Conservation (phyloP, 1,140 invertebrate genomes). For the Drosophila neocordata region DNA sequence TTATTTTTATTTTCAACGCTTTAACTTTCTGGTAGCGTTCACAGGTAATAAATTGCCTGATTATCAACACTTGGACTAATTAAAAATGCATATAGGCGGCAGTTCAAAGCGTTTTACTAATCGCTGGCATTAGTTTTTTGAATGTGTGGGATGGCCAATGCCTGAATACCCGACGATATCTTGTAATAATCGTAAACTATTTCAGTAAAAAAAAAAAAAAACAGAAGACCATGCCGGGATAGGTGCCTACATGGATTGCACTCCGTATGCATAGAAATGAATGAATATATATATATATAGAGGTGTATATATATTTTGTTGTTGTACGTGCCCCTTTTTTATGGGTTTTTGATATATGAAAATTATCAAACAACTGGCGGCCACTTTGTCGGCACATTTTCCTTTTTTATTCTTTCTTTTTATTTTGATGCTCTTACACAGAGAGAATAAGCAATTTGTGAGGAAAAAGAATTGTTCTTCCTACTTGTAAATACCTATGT, state of each 20-base stretch:
- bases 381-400: slow-evolving; percentile 72
- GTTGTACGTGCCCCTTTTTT: slow-evolving; percentile 69
- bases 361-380: slow-evolving; percentile 54
- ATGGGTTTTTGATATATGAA: slow-evolving; percentile 75
- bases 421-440: neutral
- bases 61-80: slow-evolving; percentile 76
- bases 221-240: slow-evolving; percentile 19
- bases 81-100: slow-evolving; percentile 70
- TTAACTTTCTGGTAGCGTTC: slow-evolving; percentile 48
- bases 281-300: slow-evolving; percentile 43
- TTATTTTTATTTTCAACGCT: neutral
- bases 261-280: slow-evolving; percentile 68
- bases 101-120: slow-evolving; percentile 73
- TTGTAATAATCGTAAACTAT: slow-evolving; percentile 78
- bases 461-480: too few species aligned
- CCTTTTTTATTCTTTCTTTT: slow-evolving; percentile 35
- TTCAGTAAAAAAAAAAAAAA: slow-evolving; percentile 56
- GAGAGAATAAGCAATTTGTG: neutral
- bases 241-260: neutral
- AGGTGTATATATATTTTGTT: neutral
- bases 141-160: slow-evolving; percentile 27
- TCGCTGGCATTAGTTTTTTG: slow-evolving; percentile 47
- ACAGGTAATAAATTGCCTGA: slow-evolving; percentile 78
- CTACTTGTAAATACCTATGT: too few species aligned
- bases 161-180: slow-evolving; percentile 29